Evolutionary conservation across 2,888 invertebrate genomes (phyloP), one percentile per base, ranked within the genome.

Genomic region (Agrochola lychnidis): DNA sequence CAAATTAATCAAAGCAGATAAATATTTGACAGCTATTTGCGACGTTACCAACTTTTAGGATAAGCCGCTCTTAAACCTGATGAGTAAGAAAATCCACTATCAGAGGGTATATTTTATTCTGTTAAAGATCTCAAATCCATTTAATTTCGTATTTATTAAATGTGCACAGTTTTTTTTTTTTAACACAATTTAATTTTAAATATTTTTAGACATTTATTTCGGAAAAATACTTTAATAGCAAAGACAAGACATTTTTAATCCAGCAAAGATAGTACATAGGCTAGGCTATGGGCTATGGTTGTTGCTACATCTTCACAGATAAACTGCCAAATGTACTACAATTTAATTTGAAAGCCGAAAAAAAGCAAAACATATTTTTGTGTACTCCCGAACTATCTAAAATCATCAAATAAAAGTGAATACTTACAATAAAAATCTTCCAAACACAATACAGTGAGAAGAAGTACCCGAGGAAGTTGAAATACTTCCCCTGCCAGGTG

Each of bases 391-490:
- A 19, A 30, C 16, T 16, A 30, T 9, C 57, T 59, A 59, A 59
- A 59, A 30, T 30, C 59, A 30, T 59, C 0, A 48, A 22, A 48
- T 25, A 14, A 19, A 19, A 16, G 4, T 10, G 22, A 19, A 51
- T 40, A 97, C 98, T 98, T 95, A 99, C 99, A 94, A 99, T 99
- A 94, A 99, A 99, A 93, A 99, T 99, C 97, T 99, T 99, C 99
- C 99, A 99, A 80, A 99, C 97, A 94, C 99, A 99, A 92, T 99
- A 99, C 1, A 99, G 96, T 4, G 99, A 99, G 96, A 99, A 99
- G 95, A 99, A 99, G 92, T 99, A 99, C 0, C 99, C 99, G 5
- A 99, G 96, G 86, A 99, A 98, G 96, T 99, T 99, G 94, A 99
- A 99, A 95, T 99, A 99, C 96, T 98, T 99, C 88, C 99, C 99